Conservation (phyloP, 1,140 invertebrate genomes). For the Drosophila nebulosa region DNA sequence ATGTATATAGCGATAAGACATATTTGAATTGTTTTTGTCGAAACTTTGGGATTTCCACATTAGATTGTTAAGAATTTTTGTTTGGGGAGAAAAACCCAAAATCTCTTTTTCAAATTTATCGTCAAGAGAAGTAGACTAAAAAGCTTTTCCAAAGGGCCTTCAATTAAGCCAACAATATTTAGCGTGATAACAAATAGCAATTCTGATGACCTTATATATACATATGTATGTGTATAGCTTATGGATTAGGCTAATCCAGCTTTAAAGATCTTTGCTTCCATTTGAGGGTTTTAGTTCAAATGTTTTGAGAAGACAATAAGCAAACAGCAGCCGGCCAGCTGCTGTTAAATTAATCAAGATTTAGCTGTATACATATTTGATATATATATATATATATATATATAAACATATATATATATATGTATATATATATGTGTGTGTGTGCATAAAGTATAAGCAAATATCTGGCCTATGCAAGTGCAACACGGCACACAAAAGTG, state of each 20-base stretch:
- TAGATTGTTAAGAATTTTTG: no score
- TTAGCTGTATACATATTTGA: slow-evolving; percentile 12
- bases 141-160: no score
- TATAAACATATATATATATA: slow-evolving; percentile 11
- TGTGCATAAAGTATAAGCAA: slow-evolving; percentile 53
- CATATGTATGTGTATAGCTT: no score
- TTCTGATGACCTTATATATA: no score
- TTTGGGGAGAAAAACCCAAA: no score
- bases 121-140: not conserved
- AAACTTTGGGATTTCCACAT: no score
- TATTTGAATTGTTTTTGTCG: no score
- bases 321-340: slow-evolving; percentile 35
- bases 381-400: not conserved
- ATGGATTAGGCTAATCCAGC: not conserved
- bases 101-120: not conserved
- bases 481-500: slow-evolving; percentile 26
- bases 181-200: no score
- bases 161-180: no score
- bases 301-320: slow-evolving; percentile 5
- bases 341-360: slow-evolving; percentile 70
- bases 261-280: not conserved
- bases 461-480: slow-evolving; percentile 54
- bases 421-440: slow-evolving; percentile 22
- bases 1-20: no score
- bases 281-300: slow-evolving; percentile 15